Base-by-base conservation (phyloP, 2,888 invertebrate species). In the Dione juno region DNA sequence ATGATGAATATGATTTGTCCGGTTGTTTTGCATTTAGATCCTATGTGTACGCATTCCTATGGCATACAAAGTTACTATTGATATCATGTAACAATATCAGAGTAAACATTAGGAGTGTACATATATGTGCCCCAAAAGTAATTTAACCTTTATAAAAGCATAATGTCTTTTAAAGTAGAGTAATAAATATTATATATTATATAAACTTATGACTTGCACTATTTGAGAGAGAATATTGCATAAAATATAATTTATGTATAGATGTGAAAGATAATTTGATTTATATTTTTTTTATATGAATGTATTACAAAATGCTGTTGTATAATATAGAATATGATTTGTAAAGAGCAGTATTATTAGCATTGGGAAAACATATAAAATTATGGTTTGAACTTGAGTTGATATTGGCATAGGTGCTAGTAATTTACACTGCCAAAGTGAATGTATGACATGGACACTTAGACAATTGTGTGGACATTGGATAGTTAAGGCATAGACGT, bases 401-500 rank as follows among this genome's bases (percentile, higher is more conserved):
- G 50, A 64, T 69, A 61, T 71, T 72, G 75, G 75, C 73, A 76
- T 75, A 76, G 79, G 79, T 79, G 77, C 78, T 79, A 70, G 73
- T 76, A 73, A 77, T 69, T 72, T 75, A 79, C 79, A 78, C 78
- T 77, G 79, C 78, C 78, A 76, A 76, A 77, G 69, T 76, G 72
- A 77, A 68, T 74, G 73, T 71, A 72, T 76, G 75, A 77, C 73
- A 70, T 61, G 58, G 63, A 72, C 68, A 72, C 71, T 71, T 28
- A 53, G 48, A 52, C 63, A 53, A 48, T 40, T 35, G 57, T 45
- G 16, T 50, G 48, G 19, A 9, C 58, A 58, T 45, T 53, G 19
- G 40, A 16, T 45, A 43, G 14, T 66, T 50, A 41, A 48, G 41
- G 52, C 50, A 50, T 66, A 65, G 66, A 70, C 41, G 21, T 59